A percentile compares a stretch with the other conserved stretches of the same genome.
Conservation (phyloP, 2,113 vertebrate genomes). For the Chauna torquata region DNA sequence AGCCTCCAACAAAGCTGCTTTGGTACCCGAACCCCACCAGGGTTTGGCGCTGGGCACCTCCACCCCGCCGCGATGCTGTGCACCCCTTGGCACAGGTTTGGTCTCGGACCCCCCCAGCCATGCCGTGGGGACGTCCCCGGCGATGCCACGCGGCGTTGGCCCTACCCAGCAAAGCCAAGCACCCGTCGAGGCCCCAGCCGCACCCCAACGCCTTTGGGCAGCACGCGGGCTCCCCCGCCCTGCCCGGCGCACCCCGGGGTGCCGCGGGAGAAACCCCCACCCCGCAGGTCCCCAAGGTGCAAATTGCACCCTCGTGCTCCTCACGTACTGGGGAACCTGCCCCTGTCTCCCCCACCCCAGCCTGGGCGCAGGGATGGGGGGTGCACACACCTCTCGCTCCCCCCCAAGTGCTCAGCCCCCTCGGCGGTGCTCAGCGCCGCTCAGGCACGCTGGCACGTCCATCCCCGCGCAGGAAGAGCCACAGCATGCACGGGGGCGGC, state of each 20-base stretch:
- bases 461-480: background rate
- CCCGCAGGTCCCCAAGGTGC: background rate
- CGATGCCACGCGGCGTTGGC: background rate
- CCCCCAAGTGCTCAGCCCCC: accelerated
- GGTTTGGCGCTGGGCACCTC: background rate
- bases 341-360: background rate
- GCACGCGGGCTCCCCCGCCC: background rate
- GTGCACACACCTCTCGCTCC: accelerated
- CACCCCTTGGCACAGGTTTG: too few species aligned
- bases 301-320: background rate
- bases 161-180: background rate
- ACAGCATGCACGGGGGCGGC: background rate
- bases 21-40: background rate
- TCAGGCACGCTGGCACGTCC: background rate
- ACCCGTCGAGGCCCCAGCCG: background rate
- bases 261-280: background rate
- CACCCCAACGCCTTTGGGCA: background rate
- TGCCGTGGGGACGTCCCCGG: accelerated
- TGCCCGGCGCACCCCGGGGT: background rate
- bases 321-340: background rate
- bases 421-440: accelerated
- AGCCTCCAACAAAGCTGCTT: background rate
- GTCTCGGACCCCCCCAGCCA: background rate
- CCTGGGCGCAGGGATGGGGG: background rate
- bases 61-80: accelerated